Conservation (phyloP, 2,113 vertebrate genomes). For the Zapornia atra region DNA sequence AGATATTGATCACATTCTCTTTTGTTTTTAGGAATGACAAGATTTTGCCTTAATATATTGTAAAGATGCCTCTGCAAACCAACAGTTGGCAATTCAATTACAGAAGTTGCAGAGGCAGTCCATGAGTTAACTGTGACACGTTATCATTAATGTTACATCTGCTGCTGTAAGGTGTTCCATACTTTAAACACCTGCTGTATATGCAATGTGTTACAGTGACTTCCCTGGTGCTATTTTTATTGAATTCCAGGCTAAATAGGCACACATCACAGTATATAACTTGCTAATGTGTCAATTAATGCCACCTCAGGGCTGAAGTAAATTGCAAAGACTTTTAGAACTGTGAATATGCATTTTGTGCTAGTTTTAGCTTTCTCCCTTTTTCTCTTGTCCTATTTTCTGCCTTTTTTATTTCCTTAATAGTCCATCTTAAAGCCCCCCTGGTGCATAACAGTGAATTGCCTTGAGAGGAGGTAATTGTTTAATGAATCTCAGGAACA, state of each 20-base stretch:
- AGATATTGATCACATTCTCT: background rate
- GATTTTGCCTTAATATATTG: background rate
- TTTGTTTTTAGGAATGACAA: background rate
- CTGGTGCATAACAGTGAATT: conserved; percentile 64
- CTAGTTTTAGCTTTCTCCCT: conserved; percentile 28
- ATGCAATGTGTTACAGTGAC: conserved; percentile 35
- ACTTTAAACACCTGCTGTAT: background rate
- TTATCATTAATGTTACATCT: background rate
- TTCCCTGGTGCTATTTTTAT: conserved; percentile 57
- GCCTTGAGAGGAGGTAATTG: conserved; percentile 25
- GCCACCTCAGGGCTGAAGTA: conserved; percentile 45
- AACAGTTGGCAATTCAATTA: background rate
- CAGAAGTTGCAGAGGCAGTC: background rate
- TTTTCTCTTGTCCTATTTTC: conserved; percentile 27
- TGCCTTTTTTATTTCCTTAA: background rate
- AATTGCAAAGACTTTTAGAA: conserved; percentile 67
- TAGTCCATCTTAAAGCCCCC: conserved; percentile 19
- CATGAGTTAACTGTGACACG: background rate
- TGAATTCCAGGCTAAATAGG: conserved; percentile 66
- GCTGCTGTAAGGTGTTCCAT: background rate
- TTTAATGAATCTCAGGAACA: conserved; percentile 66
- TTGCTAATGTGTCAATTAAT: conserved; percentile 71
- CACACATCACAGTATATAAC: conserved; percentile 55
- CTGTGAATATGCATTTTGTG: conserved; percentile 53
- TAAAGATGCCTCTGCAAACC: background rate